Evolutionary conservation across 1,140 invertebrate genomes (phyloP), one percentile per base, ranked within the genome.

Genomic region (Armadillidium nasatum): DNA sequence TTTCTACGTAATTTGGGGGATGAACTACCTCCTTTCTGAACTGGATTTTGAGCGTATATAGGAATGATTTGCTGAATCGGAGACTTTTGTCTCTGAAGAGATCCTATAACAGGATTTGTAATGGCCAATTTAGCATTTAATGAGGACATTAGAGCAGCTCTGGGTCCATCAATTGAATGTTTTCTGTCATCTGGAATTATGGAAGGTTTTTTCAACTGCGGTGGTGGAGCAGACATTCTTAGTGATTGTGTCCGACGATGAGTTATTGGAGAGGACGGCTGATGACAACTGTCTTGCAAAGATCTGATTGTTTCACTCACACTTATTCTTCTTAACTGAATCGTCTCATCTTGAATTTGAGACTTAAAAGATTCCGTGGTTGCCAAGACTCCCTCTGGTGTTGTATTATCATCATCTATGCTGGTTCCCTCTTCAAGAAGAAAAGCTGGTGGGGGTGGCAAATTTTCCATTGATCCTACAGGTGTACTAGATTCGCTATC

Each of bases 221-320:
- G 50, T 15, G 50, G 50, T 15, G 50, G 50, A 2, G 50, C 50
- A 60, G 50, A 60, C 50, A 60, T 60, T 60, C 50, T 60, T 15
- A 60, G 50, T 13, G 50, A 60, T 7, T 60, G 50, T 7, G 50
- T 60, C 7, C 50, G 50, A 13, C 50, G 50, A 19, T 60, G 50
- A 4, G 91, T 87, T 73, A 90, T 91, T 0, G 93, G 93, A 82
- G 92, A 94, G 0, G 92, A 91, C 0, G 93, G 93, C 80, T 91
- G 93, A 84, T 94, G 93, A 82, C 92, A 91, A 76, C 93, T 84
- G 83, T 94, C 92, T 0, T 92, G 94, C 74, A 95, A 84, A 22
- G 91, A 92, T 83, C 92, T 91, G 11, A 95, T 92, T 0, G 93
- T 93, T 84, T 94, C 93, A 3, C 92, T 92, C n/a, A 95, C 93